Evolutionary conservation across 2,113 vertebrate species (phyloP).

Genomic region (Dipodomys stephensi): DNA sequence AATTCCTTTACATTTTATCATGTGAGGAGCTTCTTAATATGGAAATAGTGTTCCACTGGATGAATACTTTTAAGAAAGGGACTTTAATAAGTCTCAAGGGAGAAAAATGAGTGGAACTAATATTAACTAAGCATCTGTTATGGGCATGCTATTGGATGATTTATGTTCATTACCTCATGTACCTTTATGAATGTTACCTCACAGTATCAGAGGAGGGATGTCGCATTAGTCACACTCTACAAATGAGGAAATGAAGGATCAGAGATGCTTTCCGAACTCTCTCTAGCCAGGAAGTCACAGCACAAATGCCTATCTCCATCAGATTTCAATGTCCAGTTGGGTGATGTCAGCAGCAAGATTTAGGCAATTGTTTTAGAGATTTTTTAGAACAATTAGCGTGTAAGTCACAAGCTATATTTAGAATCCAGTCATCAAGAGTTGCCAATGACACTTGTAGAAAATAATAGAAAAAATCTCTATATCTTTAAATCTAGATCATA

Average conservation of each 20-base stretch:
- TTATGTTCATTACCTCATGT: too few relatives aligned
- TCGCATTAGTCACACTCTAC: not conserved
- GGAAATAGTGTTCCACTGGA: not conserved
- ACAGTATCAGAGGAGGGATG: not conserved
- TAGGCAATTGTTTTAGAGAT: not conserved
- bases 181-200: not conserved
- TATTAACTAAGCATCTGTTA: not conserved
- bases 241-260: not conserved
- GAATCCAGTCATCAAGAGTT: not conserved
- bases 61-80: not conserved
- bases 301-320: not conserved
- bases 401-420: not conserved
- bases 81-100: not conserved
- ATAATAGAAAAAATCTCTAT: not conserved
- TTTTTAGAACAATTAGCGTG: not conserved
- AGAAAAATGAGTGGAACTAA: not conserved
- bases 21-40: not conserved
- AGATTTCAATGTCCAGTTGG: not conserved
- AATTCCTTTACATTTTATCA: slow-evolving; percentile 10
- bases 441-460: not conserved
- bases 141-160: not conserved
- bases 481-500: too few relatives aligned
- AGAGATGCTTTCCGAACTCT: not conserved
- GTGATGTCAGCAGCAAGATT: not conserved
- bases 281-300: not conserved